Evolutionary conservation across 2,113 vertebrate species (phyloP).

Genomic region (Ginglymostoma cirratum): DNA sequence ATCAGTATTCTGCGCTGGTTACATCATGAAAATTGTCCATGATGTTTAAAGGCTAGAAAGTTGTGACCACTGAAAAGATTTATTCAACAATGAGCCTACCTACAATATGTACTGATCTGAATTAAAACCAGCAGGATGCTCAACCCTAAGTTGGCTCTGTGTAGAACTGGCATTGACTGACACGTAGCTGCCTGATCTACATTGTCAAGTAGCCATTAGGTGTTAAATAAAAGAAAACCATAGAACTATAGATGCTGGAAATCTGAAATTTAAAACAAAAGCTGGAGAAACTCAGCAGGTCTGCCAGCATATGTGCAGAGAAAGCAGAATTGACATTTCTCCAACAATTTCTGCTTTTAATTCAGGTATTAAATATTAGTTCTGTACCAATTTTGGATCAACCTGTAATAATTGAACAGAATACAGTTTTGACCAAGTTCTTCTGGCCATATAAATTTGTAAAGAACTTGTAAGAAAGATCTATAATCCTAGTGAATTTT

Average conservation of each 20-base stretch:
- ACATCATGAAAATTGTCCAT: not conserved
- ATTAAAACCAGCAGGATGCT: not conserved
- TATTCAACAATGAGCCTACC: not conserved
- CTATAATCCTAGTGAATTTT: not conserved
- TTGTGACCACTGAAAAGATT: not conserved
- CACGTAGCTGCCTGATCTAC: not conserved
- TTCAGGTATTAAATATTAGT: not conserved
- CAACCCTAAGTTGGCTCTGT: not conserved
- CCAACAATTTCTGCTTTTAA: too few relatives aligned
- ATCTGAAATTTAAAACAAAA: too few relatives aligned
- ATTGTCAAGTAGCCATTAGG: slow-evolving; percentile 7
- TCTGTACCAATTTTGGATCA: not conserved
- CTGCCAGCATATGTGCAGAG: too few relatives aligned
- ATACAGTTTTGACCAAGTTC: not conserved
- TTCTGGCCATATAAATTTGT: not conserved
- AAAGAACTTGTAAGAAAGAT: not conserved
- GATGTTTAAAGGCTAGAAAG: not conserved
- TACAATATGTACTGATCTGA: not conserved
- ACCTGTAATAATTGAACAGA: not conserved
- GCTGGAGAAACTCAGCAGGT: too few relatives aligned
- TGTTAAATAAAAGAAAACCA: not conserved
- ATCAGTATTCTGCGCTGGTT: not conserved
- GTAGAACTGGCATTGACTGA: slow-evolving; percentile 7
- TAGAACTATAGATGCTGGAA: too few relatives aligned
- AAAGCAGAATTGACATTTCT: too few relatives aligned